Evolutionary conservation across 2,888 invertebrate species (phyloP), one percentile per base, ranked within the genome.

Genomic region (Leptothorax acervorum): DNA sequence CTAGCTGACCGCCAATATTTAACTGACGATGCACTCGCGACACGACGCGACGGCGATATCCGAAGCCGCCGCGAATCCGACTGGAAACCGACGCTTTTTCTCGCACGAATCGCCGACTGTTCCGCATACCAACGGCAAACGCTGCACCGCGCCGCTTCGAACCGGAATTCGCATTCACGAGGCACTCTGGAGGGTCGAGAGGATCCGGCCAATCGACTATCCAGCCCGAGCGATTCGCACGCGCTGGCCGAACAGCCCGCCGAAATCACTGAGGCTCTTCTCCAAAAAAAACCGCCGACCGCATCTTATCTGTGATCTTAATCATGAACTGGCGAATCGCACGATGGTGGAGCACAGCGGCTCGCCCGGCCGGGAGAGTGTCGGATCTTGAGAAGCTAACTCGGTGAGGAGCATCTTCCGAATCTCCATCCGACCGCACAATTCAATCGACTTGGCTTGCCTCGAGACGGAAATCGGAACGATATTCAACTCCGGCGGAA

Each of bases 251-350:
- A 57, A 57, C 65, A 68, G 66, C 15, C 57, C 66, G 66, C 15
- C 51, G 62, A 83, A 42, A 60, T 82, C 63, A 23, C 60, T 82
- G 35, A 51, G 51, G 53, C 35, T 28, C 55, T 42, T 39, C 57
- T 66, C 28, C 66, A 9, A 28, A 55, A 55, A 28, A 51, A 23
- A 66, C 12, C 60, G 63, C 62, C 70, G 53, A 63, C 51, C 82
- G 70, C 66, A 81, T 81, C 79, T 81, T 81, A 71, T 70, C 70
- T 35, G 35, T 12, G 28, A 71, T 81, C 60, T 81, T 62, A 71
- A 81, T 81, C 71, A 81, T 48, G 3, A 79, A 51, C 35, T 51
- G 48, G 23, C 79, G 23, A 35, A 71, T 55, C 45, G 79, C 57
- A 15, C 48, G 63, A 51, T 48, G 66, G 6, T 55, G 71, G 39